Percentiles rank a stretch among this genome's conserved stretches.
phyloP scores from a whole-genome alignment of 1,140 invertebrate species.

The Apis cerana region DNA sequence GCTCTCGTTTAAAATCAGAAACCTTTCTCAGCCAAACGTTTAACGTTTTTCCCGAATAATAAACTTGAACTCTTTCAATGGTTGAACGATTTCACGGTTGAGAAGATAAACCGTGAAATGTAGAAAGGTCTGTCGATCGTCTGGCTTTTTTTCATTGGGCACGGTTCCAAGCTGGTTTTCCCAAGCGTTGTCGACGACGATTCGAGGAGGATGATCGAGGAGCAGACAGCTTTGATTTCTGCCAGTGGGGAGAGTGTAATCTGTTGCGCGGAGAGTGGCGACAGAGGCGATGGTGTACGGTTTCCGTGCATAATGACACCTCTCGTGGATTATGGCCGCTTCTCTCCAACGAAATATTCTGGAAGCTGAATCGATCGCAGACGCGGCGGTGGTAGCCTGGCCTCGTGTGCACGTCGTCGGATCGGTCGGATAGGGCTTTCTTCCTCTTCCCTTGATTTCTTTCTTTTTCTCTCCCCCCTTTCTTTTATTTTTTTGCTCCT shows the following conservation, averaged over 20 bases:
- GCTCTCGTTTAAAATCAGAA: not conserved
- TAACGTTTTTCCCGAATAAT: too few relatives aligned
- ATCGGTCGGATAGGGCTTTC: constrained; percentile 16
- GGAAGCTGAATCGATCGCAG: constrained; percentile 49
- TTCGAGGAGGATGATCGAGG: not conserved
- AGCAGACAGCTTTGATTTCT: not conserved
- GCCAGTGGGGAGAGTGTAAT: not conserved
- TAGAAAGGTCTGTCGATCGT: too few relatives aligned
- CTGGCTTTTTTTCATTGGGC: not conserved
- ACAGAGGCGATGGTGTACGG: constrained; percentile 1
- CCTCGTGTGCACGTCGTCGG: constrained; percentile 29
- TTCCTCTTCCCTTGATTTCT: not conserved
- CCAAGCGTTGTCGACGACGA: not conserved
- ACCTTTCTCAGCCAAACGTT: not conserved
- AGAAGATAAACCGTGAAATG: too few relatives aligned
- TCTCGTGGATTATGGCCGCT: constrained; percentile 42
- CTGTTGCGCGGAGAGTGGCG: constrained; percentile 19
- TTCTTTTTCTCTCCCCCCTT: not conserved
- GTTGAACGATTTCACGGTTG: not conserved
- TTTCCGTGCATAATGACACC: constrained; percentile 46
- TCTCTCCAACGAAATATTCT: constrained; percentile 47
- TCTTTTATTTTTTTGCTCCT: not conserved
- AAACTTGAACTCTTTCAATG: not conserved
- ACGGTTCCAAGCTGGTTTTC: not conserved
- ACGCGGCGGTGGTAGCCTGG: constrained; percentile 26